Base-by-base conservation (phyloP, 1,140 invertebrate genomes). In the Rhynchophorus ferrugineus region DNA sequence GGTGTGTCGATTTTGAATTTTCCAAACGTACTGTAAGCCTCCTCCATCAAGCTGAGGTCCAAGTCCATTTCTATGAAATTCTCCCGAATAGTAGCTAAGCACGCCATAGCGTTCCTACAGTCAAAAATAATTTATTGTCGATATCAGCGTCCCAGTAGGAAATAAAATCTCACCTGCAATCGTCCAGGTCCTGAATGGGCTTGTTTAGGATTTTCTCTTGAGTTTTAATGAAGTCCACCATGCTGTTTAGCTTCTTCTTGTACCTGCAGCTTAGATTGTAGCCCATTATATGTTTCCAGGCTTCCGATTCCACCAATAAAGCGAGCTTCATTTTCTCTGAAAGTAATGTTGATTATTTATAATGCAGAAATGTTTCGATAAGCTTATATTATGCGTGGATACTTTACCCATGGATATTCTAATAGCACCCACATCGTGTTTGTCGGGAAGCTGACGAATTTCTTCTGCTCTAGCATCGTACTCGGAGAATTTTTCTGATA, bases 41-140 rank as follows among this genome's bases (percentile, higher is more conserved):
- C 83, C 69, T 89, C 85, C 56, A 91, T 87, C 2, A 82, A 69
- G 49, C 76, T 78, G 21, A 91, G 67, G 60, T 79, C 78, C 72
- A 83, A 77, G 52, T 91, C 88, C 73, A 89, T 80, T 58, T 80
- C 75, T 56, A 90, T 87, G 63, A 83, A 84, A 60, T 81, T 77
- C 42, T 84, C 78, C 36, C 87, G 70, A 57, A 92, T 84, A 33
- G 81, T 74, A 57, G 82, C 79, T n/a, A 92, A 69, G 46, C 84
- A 84, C 52, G 75, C 70, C 85, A 89, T 88, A 3, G 83, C 83
- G 6, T 84, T 57, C 81, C 75, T 61, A 20, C 9, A 43, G 21
- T 43, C 20, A 43, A n/a, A n/a, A n/a, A n/a, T n/a, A n/a, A n/a
- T n/a, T n/a, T n/a, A n/a, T n/a, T n/a, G n/a, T n/a, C n/a, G n/a